Base-by-base conservation (phyloP, 2,113 vertebrate genomes). In the Daphoenositta chrysoptera region DNA sequence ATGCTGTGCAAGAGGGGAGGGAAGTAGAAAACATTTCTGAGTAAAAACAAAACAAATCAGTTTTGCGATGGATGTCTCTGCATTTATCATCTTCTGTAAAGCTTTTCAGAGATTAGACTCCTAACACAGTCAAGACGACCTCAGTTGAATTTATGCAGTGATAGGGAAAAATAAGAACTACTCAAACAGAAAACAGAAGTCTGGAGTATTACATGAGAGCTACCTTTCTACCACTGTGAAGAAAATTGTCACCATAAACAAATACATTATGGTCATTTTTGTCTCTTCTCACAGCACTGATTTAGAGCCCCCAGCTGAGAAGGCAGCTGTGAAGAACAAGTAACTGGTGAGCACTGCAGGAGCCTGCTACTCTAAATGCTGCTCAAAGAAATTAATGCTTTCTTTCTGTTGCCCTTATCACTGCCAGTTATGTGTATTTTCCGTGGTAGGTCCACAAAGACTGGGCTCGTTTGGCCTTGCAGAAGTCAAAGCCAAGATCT, bases 261-360 rank as follows among this genome's bases (percentile, higher is more conserved):
- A 95, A 91, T 56, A 70, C 58, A 75, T 87, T 79, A 65, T 56
- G 95, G 95, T 87, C 97, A 94, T 96, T 90, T 88, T 91, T 97
- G n/a, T 69, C 90, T 96, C 48, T 95, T 95, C 83, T 95, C 87
- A 78, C 90, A 91, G 94, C 1, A 26, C 78, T 96, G 95, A 94
- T 96, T 97, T 95, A 93, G 85, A 96, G 57, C 60, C 86, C 83
- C 95, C 96, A 97, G 61, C 97, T 97, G 98, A 96, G 97, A 97
- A 97, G 94, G 94, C 97, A 97, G 96, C 97, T 97, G 98, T 80
- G 96, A 89, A 37, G 82, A 96, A 53, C 85, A 63, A 91, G 77
- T 64, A 92, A 73, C 93, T 95, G 78, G 97, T 60, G 94, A 83
- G 97, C 97, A 68, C 47, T 2, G 96, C 93, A 56, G 96, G 97